phyloP scores from a whole-genome alignment of 1,140 invertebrate species.

The Eufriesea mexicana region DNA sequence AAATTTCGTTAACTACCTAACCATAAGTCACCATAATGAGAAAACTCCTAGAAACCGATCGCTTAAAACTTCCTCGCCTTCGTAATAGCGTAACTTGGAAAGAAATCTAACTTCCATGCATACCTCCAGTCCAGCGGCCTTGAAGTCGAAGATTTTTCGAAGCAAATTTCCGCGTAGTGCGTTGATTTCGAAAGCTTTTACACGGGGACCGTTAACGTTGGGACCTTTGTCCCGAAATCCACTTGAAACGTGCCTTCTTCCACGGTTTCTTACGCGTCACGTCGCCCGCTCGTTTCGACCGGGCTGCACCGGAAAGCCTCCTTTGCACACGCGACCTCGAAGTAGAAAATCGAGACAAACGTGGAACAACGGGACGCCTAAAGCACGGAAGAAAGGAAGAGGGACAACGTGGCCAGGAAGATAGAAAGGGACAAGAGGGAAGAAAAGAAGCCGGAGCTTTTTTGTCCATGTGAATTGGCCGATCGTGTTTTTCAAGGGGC shows the following conservation, averaged over 20 bases:
- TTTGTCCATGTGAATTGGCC: conserved; percentile 68
- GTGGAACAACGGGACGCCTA: not conserved
- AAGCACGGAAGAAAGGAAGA: too few relatives aligned
- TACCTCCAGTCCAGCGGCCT: too few relatives aligned
- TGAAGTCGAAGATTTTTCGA: not conserved
- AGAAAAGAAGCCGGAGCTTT: conserved; percentile 13
- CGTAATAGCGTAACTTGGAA: too few relatives aligned
- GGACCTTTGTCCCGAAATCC: too few relatives aligned
- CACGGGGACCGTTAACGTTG: too few relatives aligned
- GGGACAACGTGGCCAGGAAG: not conserved
- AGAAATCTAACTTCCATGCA: too few relatives aligned
- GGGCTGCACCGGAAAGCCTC: not conserved
- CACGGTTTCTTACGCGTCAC: too few relatives aligned
- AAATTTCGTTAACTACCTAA: too few relatives aligned
- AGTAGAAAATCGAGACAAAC: not conserved
- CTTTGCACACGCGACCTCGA: not conserved
- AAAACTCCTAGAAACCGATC: too few relatives aligned
- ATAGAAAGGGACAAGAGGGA: not conserved
- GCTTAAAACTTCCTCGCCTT: too few relatives aligned
- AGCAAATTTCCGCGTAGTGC: not conserved
- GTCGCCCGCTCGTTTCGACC: not conserved
- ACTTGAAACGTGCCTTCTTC: too few relatives aligned
- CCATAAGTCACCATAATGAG: too few relatives aligned
- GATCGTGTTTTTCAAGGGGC: conserved; percentile 60
- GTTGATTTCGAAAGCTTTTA: not conserved